phyloP scores from a whole-genome alignment of 1,140 invertebrate species.

The Hypothenemus hampei region DNA sequence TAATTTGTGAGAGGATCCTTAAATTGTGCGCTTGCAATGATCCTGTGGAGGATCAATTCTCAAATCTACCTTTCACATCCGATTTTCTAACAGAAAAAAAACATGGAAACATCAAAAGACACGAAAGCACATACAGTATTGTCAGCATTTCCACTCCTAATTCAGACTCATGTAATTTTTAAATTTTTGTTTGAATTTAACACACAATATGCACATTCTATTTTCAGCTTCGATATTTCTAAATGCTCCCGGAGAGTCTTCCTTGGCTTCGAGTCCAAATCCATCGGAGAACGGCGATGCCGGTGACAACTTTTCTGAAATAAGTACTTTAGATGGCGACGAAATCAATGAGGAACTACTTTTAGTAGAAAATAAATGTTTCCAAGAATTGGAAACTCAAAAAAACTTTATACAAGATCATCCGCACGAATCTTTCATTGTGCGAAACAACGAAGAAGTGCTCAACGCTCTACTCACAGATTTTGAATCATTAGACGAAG shows the following conservation, averaged over 20 bases:
- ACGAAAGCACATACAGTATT: conserved; percentile 39
- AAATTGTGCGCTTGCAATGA: conserved; percentile 60
- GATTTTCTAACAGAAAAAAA: conserved; percentile 45
- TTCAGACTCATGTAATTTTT: no score
- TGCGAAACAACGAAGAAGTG: conserved; percentile 30
- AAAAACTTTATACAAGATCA: conserved; percentile 36
- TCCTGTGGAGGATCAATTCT: conserved; percentile 46
- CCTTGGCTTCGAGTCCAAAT: conserved; percentile 37
- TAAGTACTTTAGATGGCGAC: conserved; percentile 38
- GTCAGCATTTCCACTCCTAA: conserved; percentile 31
- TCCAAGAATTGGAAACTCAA: conserved; percentile 40
- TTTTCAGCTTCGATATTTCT: conserved; percentile 31
- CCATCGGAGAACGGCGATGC: conserved; percentile 34
- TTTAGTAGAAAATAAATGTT: conserved; percentile 40
- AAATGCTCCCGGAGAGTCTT: conserved; percentile 27
- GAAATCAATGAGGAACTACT: conserved; percentile 36
- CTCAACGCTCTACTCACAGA: conserved; percentile 48
- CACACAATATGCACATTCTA: background rate
- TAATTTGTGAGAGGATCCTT: conserved; percentile 69
- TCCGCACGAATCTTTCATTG: conserved; percentile 23
- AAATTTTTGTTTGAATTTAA: background rate
- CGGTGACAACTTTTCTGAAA: conserved; percentile 33
- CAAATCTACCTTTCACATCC: conserved; percentile 46
- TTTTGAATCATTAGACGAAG: conserved; percentile 52
- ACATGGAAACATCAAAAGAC: conserved; percentile 29